Evolutionary conservation across 2,888 invertebrate genomes (phyloP).

Genomic region (Liodrosophila aerea): DNA sequence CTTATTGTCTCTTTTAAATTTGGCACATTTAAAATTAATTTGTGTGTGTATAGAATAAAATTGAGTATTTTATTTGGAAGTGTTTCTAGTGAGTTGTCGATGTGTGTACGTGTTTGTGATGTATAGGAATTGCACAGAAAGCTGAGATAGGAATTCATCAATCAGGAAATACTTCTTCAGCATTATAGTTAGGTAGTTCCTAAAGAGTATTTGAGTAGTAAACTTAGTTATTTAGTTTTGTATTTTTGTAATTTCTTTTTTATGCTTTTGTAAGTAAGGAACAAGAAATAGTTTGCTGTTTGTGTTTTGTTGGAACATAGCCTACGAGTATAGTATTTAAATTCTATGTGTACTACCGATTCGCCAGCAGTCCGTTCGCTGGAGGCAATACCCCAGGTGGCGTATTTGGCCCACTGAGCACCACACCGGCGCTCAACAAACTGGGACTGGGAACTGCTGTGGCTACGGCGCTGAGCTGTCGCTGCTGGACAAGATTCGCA

Average conservation of each 20-base stretch:
- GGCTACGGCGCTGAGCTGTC: slow-evolving; percentile 68
- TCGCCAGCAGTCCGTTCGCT: slow-evolving; percentile 80
- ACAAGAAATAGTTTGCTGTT: slow-evolving; percentile 69
- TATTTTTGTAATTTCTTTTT: slow-evolving; percentile 37
- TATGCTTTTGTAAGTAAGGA: slow-evolving; percentile 64
- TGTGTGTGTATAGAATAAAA: slow-evolving; percentile 45
- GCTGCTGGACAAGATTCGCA: slow-evolving; percentile 51
- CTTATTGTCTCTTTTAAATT: slow-evolving; percentile 47
- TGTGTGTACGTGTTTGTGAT: slow-evolving; percentile 36
- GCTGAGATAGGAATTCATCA: slow-evolving; percentile 77
- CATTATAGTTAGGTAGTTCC: slow-evolving; percentile 12
- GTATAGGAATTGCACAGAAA: slow-evolving; percentile 77
- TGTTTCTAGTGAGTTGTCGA: slow-evolving; percentile 51
- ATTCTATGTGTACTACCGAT: slow-evolving; percentile 81
- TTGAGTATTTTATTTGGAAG: slow-evolving; percentile 76
- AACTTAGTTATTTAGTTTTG: background rate
- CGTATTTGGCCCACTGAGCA: slow-evolving; percentile 63
- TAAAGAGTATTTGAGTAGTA: slow-evolving; percentile 52
- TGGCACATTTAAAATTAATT: slow-evolving; percentile 78
- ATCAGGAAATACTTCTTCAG: slow-evolving; percentile 35
- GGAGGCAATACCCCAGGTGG: slow-evolving; percentile 75
- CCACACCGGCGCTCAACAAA: slow-evolving; percentile 50
- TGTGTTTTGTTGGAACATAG: slow-evolving; percentile 32
- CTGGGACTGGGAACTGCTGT: slow-evolving; percentile 47
- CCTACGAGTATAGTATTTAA: slow-evolving; percentile 25